Evolutionary conservation across 2,113 vertebrate genomes (phyloP), one percentile per base, ranked within the genome.

Genomic region (Haplochromis vanheusdeni): DNA sequence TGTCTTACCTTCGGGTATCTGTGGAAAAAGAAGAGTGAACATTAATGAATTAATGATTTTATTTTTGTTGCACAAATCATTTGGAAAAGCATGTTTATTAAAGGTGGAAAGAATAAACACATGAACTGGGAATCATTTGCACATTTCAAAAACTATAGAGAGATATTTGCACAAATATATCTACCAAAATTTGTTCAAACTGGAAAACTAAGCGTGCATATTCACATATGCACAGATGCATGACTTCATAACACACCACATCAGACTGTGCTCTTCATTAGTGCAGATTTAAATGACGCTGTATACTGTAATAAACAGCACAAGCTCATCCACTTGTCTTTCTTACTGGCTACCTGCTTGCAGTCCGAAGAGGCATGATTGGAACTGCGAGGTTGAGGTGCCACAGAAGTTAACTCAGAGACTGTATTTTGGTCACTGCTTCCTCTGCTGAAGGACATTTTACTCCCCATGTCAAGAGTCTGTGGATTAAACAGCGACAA

Each of bases 401-500:
- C 56, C 85, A 84, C 89, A 70, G 91, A 88, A 14, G 91, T 90
- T 68, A 93, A 73, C n/a, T 93, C 92, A 77, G 93, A 94, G 65
- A 87, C 80, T 83, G 91, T 85, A 81, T 90, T 92, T 89, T 84
- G 93, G 75, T 93, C 92, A 93, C 85, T 89, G 89, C 85, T 87
- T 89, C 91, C 89, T 88, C 92, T 92, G 93, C 86, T 87, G 70
- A 90, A 94, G 85, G 93, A 95, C 86, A 95, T 92, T 92, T 94
- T 94, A 92, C 89, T 95, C 89, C 93, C 94, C 93, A 95, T 95
- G 87, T 93, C 93, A 92, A 84, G 37, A 79, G 55, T 92, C 94
- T 94, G 93, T 85, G 73, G 58, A 92, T 87, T 73, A 89, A 89
- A 92, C 52, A 91, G 62, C 5, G 42, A 93, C 86, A 91, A 85